Evolutionary conservation across 1,140 invertebrate species (phyloP), one percentile per base, ranked within the genome.

Genomic region (Trinorchestia longiramus): DNA sequence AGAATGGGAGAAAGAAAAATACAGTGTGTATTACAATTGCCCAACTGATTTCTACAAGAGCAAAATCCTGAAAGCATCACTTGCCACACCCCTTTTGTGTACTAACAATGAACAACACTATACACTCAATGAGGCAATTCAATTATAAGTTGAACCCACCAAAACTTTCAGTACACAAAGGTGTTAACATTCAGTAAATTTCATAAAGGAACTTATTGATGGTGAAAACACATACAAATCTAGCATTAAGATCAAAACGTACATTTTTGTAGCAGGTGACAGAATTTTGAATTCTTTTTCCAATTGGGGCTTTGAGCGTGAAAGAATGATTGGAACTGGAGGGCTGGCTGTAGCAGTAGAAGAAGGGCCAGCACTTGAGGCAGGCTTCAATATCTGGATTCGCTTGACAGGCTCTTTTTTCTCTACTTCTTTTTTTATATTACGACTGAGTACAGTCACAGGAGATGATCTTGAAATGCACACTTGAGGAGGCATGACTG

Each of bases 211-310:
- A 77, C 36, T 77, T 36, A 23, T 77, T 77, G 11, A 53, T 53
- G 62, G 62, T 23, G 36, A 77, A 53, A 11, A 77, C 8, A 15
- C 1, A 77, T 77, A 77, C 62, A 23, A 36, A 77, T 77, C 28
- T 77, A 53, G 6, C 19, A 53, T 53, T 19, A 77, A 77, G 28
- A 36, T 36, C 28, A 23, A 77, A 77, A 77, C 62, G 15, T 77
- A 77, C 62, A 77, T 77, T 36, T 77, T 77, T 19, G 62, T 23
- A 77, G 62, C 62, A 77, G 62, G 62, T 23, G 62, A 23, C 36
- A 77, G 62, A 77, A 77, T 77, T 90, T 90, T 90, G 88, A 90
- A 90, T 28, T 90, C 41, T 43, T 28, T 90, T 43, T 90, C 88
- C 11, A 43, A 41, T 4, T 4, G 23, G 4, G 88, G 88, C 11